A percentile compares a stretch with the other conserved stretches of the same genome.
These are phyloP conservation scores for Trachops cirrhosus DNA, from an alignment of 2,797 vertebrate species.

Conservation along the genomic window DNA sequence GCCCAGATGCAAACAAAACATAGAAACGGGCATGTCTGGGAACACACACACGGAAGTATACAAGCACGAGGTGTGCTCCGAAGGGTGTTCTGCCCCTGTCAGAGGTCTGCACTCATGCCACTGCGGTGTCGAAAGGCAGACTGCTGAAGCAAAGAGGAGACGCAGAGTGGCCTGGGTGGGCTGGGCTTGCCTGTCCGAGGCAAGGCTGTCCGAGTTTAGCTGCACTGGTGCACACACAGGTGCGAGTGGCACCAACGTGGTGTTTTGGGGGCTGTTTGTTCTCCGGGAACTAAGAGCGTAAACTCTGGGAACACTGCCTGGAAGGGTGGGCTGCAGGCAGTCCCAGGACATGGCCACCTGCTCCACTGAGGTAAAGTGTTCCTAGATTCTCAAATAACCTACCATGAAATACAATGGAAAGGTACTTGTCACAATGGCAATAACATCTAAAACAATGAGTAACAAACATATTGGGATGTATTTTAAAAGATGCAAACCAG, in stretches of 20 bases:
- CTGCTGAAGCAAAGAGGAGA: not conserved
- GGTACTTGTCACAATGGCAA: not conserved
- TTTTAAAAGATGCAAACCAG: conserved; percentile 7
- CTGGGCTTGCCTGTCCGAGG: not conserved
- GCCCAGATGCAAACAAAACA: not conserved
- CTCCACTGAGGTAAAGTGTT: not conserved
- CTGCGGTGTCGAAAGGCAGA: not conserved
- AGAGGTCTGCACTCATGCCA: not conserved
- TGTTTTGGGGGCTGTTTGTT: not conserved
- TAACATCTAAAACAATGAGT: conserved; percentile 23
- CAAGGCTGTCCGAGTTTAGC: not conserved
- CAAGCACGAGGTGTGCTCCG: not conserved
- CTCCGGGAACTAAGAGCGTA: not conserved
- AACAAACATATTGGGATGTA: not conserved
- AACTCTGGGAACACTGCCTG: not conserved
- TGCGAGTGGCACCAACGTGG: not conserved
- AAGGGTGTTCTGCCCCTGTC: not conserved
- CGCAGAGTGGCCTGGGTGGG: not conserved
- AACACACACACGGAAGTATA: not conserved
- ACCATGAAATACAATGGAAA: not conserved
- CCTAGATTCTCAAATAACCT: not conserved
- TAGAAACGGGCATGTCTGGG: not conserved
- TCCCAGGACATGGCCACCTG: not conserved
- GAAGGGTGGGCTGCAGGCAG: not conserved
- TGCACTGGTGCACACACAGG: not conserved